A percentile compares a stretch with the other conserved stretches of the same genome.
Conservation (phyloP, 2,113 vertebrate species). For the Gracilinanus agilis region DNA sequence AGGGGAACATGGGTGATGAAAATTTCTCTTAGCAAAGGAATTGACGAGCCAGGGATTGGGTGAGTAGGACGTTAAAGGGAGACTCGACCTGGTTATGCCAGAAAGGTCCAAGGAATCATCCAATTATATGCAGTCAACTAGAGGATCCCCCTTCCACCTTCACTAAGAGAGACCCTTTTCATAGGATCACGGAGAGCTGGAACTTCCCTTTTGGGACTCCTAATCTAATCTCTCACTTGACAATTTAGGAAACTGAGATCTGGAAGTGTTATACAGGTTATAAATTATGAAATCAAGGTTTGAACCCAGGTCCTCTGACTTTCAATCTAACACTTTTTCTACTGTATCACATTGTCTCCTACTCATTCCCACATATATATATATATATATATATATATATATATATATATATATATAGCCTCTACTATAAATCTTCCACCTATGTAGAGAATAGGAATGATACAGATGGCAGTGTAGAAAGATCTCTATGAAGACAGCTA, state of each 20-base stretch:
- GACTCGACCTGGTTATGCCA: not conserved
- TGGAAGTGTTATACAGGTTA: not conserved
- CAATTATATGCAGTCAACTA: not conserved
- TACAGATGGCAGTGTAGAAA: not conserved
- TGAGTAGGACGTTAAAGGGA: constrained; percentile 23
- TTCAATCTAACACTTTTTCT: not conserved
- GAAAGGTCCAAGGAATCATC: constrained; percentile 65
- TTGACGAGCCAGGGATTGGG: not conserved
- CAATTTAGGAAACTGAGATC: constrained; percentile 9
- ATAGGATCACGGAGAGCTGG: not conserved
- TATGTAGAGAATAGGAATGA: not conserved
- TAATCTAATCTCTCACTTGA: not conserved
- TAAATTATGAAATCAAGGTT: not conserved
- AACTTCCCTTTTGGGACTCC: not conserved
- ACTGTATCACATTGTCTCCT: not conserved
- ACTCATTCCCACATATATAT: not conserved
- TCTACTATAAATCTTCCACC: not conserved
- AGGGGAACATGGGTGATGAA: not conserved
- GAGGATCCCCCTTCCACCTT: not conserved
- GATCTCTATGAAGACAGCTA: not conserved
- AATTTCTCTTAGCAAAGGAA: constrained; percentile 1
- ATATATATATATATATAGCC: not conserved
- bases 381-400: too few species aligned
- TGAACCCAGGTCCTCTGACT: not conserved
- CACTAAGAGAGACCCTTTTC: not conserved